Evolutionary conservation across 2,797 vertebrate genomes (phyloP).

Genomic region (Acipenser transmontanus): DNA sequence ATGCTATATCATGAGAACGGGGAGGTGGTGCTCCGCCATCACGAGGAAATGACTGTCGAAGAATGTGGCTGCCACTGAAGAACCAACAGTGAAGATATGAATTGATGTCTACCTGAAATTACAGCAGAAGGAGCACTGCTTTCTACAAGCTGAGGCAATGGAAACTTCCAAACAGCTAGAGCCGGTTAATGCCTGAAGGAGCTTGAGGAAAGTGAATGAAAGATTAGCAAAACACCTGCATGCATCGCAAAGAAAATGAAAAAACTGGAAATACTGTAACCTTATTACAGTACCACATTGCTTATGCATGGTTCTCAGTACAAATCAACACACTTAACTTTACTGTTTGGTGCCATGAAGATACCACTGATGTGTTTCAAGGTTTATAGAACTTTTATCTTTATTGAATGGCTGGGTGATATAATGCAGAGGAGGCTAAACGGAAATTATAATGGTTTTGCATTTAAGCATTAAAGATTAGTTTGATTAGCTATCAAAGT

Average conservation of each 20-base stretch:
- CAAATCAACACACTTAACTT: too few species aligned
- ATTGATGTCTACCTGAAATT: too few species aligned
- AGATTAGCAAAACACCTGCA: not conserved
- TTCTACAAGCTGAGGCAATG: not conserved
- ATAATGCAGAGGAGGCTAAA: too few species aligned
- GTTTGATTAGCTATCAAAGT: too few species aligned
- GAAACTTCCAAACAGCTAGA: not conserved
- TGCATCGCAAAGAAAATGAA: constrained; percentile 5
- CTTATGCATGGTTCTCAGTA: too few species aligned
- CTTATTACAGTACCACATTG: too few species aligned
- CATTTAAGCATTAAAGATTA: too few species aligned
- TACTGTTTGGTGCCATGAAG: too few species aligned
- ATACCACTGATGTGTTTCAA: too few species aligned
- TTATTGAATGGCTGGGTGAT: too few species aligned
- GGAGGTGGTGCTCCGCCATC: constrained; percentile 68
- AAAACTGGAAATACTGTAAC: constrained; percentile 9
- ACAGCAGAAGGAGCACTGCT: not conserved
- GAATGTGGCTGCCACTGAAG: constrained; percentile 78
- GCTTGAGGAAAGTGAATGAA: not conserved
- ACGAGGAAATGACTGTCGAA: constrained; percentile 79
- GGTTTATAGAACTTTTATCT: too few species aligned
- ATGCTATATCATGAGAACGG: constrained; percentile 77
- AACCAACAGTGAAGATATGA: not conserved
- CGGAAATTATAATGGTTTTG: too few species aligned
- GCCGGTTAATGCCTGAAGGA: not conserved